These are phyloP conservation scores for Rhyacophila brunnea DNA, from an alignment of 1,140 invertebrate genomes.

Conservation along the genomic window DNA sequence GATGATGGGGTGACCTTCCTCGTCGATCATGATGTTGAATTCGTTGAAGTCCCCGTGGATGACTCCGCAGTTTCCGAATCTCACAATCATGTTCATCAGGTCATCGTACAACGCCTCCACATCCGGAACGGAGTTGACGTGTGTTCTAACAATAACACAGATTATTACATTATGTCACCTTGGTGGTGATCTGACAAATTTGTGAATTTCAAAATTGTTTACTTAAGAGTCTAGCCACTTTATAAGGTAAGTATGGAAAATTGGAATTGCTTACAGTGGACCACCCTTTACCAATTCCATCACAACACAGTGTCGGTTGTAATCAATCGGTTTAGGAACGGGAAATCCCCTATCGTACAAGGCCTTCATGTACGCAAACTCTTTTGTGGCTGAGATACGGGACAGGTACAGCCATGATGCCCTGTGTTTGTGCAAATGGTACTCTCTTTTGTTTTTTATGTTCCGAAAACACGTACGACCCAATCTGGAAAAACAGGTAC, in stretches of 20 bases:
- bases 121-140: constrained; percentile 77
- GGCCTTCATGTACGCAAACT: constrained; percentile 98
- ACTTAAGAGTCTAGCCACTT: not conserved
- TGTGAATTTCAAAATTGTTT: too few species aligned
- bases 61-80: constrained; percentile 89
- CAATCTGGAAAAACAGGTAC: constrained; percentile 63
- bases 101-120: constrained; percentile 86
- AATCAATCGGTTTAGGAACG: constrained; percentile 93
- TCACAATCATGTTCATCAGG: constrained; percentile 92
- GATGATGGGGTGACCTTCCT: constrained; percentile 79
- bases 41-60: constrained; percentile 99
- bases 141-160: constrained; percentile 64
- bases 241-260: too few species aligned
- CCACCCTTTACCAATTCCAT: constrained; percentile 89
- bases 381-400: constrained; percentile 92
- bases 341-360: constrained; percentile 88
- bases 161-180: too few species aligned
- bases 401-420: constrained; percentile 98
- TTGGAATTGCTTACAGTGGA: constrained; percentile 60
- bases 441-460: constrained; percentile 95
- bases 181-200: too few species aligned
- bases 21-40: constrained; percentile 92
- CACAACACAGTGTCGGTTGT: constrained; percentile 93
- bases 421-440: constrained; percentile 86
- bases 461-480: constrained; percentile 96